Percentiles rank a stretch among this genome's conserved stretches.
Conservation (phyloP, 2,888 invertebrate species). For the Ochropleura leucogaster region DNA sequence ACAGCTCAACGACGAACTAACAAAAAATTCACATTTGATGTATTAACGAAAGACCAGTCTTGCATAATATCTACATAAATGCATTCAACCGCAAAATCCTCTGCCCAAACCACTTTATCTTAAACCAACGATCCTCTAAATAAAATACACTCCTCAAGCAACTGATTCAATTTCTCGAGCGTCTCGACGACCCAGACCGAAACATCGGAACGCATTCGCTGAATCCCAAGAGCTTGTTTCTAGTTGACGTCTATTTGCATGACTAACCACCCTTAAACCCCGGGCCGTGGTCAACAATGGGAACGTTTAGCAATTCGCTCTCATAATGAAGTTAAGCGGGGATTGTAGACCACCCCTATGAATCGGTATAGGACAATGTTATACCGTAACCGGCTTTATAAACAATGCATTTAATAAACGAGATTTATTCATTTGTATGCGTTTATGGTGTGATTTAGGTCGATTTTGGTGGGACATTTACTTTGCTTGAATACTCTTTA, state of each 20-base stretch:
- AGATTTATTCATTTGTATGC: conserved; percentile 42
- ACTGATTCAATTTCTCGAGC: conserved; percentile 63
- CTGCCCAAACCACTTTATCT: conserved; percentile 24
- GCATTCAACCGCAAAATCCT: conserved; percentile 10
- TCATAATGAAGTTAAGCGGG: conserved; percentile 88
- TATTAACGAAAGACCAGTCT: background rate
- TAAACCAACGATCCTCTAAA: conserved; percentile 50
- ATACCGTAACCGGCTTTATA: conserved; percentile 69
- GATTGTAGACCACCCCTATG: conserved; percentile 83
- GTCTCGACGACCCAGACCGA: conserved; percentile 58
- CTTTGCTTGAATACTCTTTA: too few species aligned
- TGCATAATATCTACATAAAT: conserved; percentile 13
- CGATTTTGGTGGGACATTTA: background rate
- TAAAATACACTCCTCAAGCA: conserved; percentile 45
- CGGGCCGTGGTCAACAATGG: conserved; percentile 85
- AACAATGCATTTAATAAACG: conserved; percentile 60
- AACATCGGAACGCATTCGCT: conserved; percentile 71
- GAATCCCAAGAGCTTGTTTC: conserved; percentile 75
- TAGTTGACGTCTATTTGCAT: conserved; percentile 86
- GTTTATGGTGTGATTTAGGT: conserved; percentile 22
- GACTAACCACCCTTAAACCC: conserved; percentile 82
- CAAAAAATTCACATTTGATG: background rate
- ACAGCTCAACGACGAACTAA: background rate
- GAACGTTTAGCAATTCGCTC: conserved; percentile 88
- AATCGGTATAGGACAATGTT: conserved; percentile 74